Evolutionary conservation across 2,113 vertebrate genomes (phyloP).

Genomic region (Notechis scutatus): DNA sequence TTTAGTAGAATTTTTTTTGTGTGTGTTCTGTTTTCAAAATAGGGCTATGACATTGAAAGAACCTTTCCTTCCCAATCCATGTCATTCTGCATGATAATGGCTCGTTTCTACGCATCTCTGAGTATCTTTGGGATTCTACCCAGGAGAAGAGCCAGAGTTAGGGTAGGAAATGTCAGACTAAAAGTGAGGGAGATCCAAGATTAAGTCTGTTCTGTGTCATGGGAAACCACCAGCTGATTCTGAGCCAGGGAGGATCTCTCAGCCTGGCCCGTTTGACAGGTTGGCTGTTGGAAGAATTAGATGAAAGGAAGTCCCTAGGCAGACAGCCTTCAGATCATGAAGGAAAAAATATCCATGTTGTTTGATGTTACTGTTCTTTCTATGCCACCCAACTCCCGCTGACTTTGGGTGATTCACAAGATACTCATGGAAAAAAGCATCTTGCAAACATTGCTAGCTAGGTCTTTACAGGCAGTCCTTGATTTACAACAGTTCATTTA

Average conservation of each 20-base stretch:
- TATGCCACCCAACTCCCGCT: neutral
- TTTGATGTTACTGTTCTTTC: neutral
- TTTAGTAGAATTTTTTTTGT: constrained; percentile 15
- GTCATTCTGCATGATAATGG: neutral
- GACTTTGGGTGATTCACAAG: neutral
- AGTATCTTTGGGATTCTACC: neutral
- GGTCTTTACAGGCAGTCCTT: neutral
- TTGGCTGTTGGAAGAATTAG: neutral
- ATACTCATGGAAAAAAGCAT: neutral
- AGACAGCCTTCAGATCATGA: neutral
- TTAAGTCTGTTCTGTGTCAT: neutral
- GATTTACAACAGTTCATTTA: neutral
- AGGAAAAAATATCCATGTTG: neutral
- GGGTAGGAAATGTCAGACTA: neutral
- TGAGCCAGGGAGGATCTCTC: neutral
- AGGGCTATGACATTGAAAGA: neutral
- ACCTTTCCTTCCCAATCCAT: constrained; percentile 6
- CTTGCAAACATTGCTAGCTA: neutral
- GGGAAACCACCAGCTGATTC: neutral
- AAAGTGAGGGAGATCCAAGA: neutral
- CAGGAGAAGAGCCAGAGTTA: neutral
- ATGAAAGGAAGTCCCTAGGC: neutral
- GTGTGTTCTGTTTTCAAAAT: constrained; percentile 10
- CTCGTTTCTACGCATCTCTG: neutral
- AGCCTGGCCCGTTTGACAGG: neutral